Base-by-base conservation (phyloP, 2,888 invertebrate species). In the Apamea epomidion region DNA sequence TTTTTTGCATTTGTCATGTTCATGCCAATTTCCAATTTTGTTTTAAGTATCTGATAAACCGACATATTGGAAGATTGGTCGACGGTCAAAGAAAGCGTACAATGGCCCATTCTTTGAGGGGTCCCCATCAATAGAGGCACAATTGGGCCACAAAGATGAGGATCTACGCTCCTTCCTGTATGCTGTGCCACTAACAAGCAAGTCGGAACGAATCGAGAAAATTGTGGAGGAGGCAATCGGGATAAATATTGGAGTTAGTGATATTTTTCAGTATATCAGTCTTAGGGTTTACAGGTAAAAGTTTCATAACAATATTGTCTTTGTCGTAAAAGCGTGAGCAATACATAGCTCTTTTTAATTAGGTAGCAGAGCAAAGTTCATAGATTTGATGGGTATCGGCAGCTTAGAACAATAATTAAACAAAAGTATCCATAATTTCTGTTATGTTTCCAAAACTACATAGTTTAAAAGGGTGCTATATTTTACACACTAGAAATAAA, bases 131-230 rank as follows among this genome's bases (percentile, higher is more conserved):
- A 88, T 87, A 78, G 78, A 67, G 70, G 75, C 69, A 86, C 94
- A 95, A 95, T 95, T 95, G 95, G 90, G 86, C 90, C 91, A 95
- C 94, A 95, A 95, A 95, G 95, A 95, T 94, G 89, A 87, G 87
- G 92, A 94, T 94, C 94, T 93, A 88, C 42, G 81, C 84, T 87
- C 81, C 95, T 94, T 95, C 95, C 95, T 94, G 95, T 84, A 65
- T 72, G 29, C 54, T 51, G 4, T 60, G 70, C 48, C 87, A 58
- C 76, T 92, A 90, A 92, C 92, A 84, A 91, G 88, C 80, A 16
- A 7, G 10, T 12, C 48, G 25, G 25, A 60, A 82, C 45, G 75
- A 62, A 77, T 18, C 25, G 8, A 21, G 29, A 21, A n/a, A 75
- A 73, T 14, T 69, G 3, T 68, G 65, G 88, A 86, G n/a, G 10